A percentile compares a stretch with the other conserved stretches of the same genome.
Conservation (phyloP, 2,113 vertebrate genomes). For the Brachypodius melanocephalos region DNA sequence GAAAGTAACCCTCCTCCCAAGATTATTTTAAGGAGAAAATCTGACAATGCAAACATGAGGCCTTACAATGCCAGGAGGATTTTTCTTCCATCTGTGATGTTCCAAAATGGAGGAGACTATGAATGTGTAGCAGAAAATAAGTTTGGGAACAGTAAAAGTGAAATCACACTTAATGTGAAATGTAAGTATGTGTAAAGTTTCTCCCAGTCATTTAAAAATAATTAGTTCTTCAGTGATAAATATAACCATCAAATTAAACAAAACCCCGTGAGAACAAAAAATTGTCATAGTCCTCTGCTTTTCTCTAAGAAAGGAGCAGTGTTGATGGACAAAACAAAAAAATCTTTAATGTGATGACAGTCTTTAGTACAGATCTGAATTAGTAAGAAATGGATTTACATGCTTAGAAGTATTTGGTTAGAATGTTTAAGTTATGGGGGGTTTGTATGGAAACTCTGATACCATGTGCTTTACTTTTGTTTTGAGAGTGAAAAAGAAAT, state of each 20-base stretch:
- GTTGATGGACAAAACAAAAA: not conserved
- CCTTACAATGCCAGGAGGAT: not conserved
- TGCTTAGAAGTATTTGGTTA: not conserved
- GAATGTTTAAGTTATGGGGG: not conserved
- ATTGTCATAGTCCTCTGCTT: not conserved
- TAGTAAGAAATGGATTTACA: not conserved
- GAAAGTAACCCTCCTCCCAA: slow-evolving; percentile 14
- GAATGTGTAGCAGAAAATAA: slow-evolving; percentile 56
- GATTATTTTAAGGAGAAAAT: slow-evolving; percentile 45
- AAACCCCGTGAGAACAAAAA: not conserved
- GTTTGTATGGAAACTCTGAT: not conserved
- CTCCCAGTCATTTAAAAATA: not conserved
- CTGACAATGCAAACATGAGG: not conserved
- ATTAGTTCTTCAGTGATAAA: not conserved
- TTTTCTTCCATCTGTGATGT: slow-evolving; percentile 5
- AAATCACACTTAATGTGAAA: slow-evolving; percentile 43
- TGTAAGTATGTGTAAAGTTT: slow-evolving; percentile 53
- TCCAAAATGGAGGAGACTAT: slow-evolving; percentile 32
- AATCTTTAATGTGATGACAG: not conserved
- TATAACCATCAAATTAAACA: not conserved
- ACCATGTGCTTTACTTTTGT: not conserved
- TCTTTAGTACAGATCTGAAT: not conserved
- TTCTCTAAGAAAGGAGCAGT: not conserved
- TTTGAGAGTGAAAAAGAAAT: not conserved
- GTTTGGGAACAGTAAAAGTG: slow-evolving; percentile 8